Evolutionary conservation across 2,113 vertebrate genomes (phyloP).

Genomic region (Sterrhoptilus dennistouni): DNA sequence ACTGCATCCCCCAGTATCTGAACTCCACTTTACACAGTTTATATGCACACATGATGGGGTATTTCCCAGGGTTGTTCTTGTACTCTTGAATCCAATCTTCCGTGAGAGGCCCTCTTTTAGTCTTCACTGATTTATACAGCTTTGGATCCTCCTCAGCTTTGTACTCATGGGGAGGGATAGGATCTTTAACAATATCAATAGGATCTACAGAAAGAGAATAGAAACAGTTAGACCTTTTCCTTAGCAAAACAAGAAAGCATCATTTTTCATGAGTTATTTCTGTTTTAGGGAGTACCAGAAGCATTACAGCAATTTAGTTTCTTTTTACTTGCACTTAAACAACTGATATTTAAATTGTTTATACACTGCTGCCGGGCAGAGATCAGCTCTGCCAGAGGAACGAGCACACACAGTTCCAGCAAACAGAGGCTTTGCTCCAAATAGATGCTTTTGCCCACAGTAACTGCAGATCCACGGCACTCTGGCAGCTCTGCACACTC

Average conservation of each 20-base stretch:
- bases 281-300: slow-evolving; percentile 8
- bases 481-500: background rate
- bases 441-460: background rate
- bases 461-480: background rate
- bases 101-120: slow-evolving; percentile 87
- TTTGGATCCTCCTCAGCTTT: slow-evolving; percentile 93
- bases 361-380: background rate
- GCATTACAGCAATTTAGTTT: background rate
- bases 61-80: slow-evolving; percentile 79
- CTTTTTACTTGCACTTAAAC: slow-evolving; percentile 28
- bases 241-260: background rate
- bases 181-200: slow-evolving; percentile 95
- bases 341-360: slow-evolving; percentile 48
- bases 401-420: background rate
- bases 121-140: slow-evolving; percentile 90
- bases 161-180: slow-evolving; percentile 90
- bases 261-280: background rate
- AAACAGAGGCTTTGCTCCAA: slow-evolving; percentile 19
- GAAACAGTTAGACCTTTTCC: background rate
- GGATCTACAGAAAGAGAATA: slow-evolving; percentile 76
- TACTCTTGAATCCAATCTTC: slow-evolving; percentile 95
- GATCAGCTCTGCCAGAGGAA: slow-evolving; percentile 1
- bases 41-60: slow-evolving; percentile 97
- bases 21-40: slow-evolving; percentile 99
- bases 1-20: slow-evolving; percentile 99